A percentile compares a stretch with the other conserved stretches of the same genome.
phyloP scores from a whole-genome alignment of 1,140 invertebrate genomes.

The Ceratina japonica region DNA sequence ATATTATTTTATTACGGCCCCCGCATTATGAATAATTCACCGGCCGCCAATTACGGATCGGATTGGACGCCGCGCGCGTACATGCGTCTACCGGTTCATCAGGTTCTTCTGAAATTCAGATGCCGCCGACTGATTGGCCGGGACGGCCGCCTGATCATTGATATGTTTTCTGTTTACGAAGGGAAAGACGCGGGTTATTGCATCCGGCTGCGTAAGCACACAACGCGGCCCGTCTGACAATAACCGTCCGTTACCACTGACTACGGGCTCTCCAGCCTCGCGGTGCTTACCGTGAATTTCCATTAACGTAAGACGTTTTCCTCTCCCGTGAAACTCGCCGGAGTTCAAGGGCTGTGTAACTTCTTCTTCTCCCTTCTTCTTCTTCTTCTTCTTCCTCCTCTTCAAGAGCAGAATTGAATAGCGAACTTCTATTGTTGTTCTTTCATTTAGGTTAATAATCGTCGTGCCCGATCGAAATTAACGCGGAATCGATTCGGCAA shows the following conservation, averaged over 20 bases:
- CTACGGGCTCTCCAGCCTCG: neutral
- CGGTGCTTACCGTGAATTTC: neutral
- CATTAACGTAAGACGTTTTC: neutral
- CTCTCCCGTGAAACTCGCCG: too few relatives aligned
- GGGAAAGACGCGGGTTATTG: neutral
- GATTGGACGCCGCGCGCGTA: neutral
- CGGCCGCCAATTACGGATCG: constrained; percentile 21
- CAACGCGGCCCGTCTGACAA: neutral
- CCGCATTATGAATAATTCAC: constrained; percentile 42
- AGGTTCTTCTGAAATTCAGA: neutral
- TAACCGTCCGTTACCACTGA: constrained; percentile 9
- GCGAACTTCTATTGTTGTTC: constrained; percentile 12
- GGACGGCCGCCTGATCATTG: neutral
- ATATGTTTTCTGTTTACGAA: neutral
- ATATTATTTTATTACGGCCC: constrained; percentile 41
- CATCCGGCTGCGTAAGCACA: neutral
- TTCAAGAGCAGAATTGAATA: neutral
- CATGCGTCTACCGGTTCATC: neutral
- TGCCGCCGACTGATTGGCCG: neutral
- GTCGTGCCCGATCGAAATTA: constrained; percentile 3
- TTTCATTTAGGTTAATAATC: constrained; percentile 45
- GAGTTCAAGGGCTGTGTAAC: neutral
- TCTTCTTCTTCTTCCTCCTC: neutral
- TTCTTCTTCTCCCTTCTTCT: neutral
- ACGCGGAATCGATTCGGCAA: constrained; percentile 26